Conservation (phyloP, 2,888 invertebrate species). For the Netelia melanura region DNA sequence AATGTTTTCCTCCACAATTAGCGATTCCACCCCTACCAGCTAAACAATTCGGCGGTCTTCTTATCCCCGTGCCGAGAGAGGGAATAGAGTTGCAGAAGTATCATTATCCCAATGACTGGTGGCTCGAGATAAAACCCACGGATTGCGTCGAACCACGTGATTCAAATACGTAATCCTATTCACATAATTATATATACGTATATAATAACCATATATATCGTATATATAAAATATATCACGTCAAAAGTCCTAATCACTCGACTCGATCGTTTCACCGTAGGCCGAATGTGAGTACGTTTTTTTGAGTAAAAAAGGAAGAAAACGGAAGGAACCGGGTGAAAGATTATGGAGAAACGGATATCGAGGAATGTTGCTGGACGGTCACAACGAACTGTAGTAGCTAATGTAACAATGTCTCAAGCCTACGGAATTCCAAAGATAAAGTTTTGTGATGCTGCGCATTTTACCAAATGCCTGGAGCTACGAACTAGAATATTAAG, state of each 20-base stretch:
- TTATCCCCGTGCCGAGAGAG: constrained; percentile 86
- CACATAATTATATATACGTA: not conserved
- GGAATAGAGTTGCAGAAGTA: constrained; percentile 87
- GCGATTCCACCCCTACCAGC: constrained; percentile 85
- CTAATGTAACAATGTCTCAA: constrained; percentile 36
- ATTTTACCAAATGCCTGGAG: constrained; percentile 46
- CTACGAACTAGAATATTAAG: constrained; percentile 49
- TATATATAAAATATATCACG: constrained; percentile 3
- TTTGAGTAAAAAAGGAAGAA: not conserved
- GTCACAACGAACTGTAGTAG: constrained; percentile 53
- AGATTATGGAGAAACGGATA: constrained; percentile 4
- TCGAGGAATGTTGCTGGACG: constrained; percentile 10
- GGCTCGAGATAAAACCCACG: constrained; percentile 85
- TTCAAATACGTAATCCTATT: constrained; percentile 72
- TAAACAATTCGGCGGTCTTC: constrained; percentile 84
- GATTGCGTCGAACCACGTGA: constrained; percentile 81
- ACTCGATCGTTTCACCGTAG: constrained; percentile 40
- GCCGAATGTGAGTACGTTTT: constrained; percentile 28
- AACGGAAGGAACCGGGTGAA: not conserved
- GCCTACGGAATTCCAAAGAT: constrained; percentile 51
- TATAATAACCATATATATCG: constrained; percentile 3
- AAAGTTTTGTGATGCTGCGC: constrained; percentile 55
- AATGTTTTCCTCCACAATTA: constrained; percentile 86
- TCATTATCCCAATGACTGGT: constrained; percentile 87
- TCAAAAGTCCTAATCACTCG: constrained; percentile 25